phyloP scores from a whole-genome alignment of 2,113 vertebrate species.

The Tricholaema leucomelas region DNA sequence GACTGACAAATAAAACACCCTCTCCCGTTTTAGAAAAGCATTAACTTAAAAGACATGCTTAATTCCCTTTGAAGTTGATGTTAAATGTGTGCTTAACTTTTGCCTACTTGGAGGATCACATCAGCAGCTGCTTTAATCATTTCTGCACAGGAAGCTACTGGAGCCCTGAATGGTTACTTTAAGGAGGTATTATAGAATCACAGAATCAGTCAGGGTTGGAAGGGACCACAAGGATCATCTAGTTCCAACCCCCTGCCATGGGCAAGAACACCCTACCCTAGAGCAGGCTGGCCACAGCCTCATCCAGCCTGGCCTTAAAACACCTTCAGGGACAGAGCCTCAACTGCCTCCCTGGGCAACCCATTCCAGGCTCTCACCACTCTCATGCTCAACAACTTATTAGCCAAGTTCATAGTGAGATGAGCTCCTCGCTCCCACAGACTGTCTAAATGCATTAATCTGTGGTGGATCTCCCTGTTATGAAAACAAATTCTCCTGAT shows the following conservation, averaged over 20 bases:
- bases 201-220: too few relatives aligned
- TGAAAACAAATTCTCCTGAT: not conserved
- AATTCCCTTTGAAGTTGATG: conserved; percentile 6
- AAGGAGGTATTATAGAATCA: too few relatives aligned
- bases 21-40: not conserved
- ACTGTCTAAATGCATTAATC: not conserved
- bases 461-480: not conserved
- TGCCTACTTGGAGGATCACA: not conserved
- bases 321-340: too few relatives aligned
- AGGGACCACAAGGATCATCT: too few relatives aligned
- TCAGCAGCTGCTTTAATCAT: not conserved
- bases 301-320: too few relatives aligned
- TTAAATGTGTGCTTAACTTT: conserved; percentile 40
- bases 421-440: not conserved
- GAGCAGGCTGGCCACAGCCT: too few relatives aligned
- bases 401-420: not conserved
- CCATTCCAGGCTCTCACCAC: too few relatives aligned
- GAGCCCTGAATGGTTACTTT: not conserved
- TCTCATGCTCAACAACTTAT: too few relatives aligned
- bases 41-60: not conserved
- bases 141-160: not conserved
- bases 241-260: too few relatives aligned
- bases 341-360: too few relatives aligned
- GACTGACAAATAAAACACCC: not conserved
- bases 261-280: too few relatives aligned